These are phyloP conservation scores for Mystacornis crossleyi DNA, from an alignment of 2,113 vertebrate species.

Conservation along the genomic window DNA sequence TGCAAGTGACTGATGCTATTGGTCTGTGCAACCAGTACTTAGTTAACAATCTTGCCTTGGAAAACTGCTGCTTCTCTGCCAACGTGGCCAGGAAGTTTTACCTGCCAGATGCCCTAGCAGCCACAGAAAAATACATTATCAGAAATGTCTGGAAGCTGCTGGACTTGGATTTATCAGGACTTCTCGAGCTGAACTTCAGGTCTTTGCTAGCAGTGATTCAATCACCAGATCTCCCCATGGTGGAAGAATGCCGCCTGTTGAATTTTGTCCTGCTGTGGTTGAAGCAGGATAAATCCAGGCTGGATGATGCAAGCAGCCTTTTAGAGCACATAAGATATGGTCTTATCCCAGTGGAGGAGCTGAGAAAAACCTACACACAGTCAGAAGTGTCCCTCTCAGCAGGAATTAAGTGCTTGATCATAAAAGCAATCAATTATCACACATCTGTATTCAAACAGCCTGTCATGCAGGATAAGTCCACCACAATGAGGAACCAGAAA, in stretches of 20 bases:
- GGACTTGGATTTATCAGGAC: conserved; percentile 64
- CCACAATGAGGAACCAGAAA: conserved; percentile 77
- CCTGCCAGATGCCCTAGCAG: conserved; percentile 73
- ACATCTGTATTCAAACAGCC: conserved; percentile 80
- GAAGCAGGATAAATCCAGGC: conserved; percentile 76
- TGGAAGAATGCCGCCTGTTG: conserved; percentile 82
- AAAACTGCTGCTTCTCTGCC: conserved; percentile 88
- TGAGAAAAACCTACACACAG: conserved; percentile 72
- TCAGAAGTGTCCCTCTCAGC: conserved; percentile 79
- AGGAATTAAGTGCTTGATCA: conserved; percentile 84
- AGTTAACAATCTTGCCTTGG: conserved; percentile 77
- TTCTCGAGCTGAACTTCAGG: conserved; percentile 82
- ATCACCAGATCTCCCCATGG: conserved; percentile 79
- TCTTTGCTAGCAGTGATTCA: conserved; percentile 81
- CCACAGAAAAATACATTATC: conserved; percentile 80
- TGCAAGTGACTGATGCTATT: conserved; percentile 89
- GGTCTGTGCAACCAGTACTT: conserved; percentile 87
- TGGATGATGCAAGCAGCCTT: conserved; percentile 76
- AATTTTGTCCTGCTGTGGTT: conserved; percentile 87
- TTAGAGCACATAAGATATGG: conserved; percentile 86
- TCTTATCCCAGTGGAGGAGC: conserved; percentile 73
- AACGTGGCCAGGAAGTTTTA: conserved; percentile 86
- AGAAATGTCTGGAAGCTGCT: conserved; percentile 79
- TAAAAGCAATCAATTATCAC: conserved; percentile 90
- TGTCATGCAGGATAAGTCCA: conserved; percentile 82